Evolutionary conservation across 2,113 vertebrate species (phyloP).

Genomic region (Abramis brama): DNA sequence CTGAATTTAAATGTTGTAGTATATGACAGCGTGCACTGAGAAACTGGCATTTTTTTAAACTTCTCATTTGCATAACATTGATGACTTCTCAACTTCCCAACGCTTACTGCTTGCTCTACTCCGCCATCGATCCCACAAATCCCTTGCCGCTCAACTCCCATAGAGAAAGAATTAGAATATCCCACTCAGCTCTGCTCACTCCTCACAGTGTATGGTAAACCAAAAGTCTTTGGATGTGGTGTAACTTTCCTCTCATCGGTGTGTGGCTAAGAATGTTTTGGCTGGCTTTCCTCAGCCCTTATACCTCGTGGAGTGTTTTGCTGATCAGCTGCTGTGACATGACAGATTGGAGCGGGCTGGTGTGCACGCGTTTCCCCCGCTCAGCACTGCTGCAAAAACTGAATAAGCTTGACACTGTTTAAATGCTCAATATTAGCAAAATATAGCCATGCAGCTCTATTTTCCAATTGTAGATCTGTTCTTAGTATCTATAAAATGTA

Average conservation of each 20-base stretch:
- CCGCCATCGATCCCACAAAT: not conserved
- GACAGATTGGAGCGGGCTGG: slow-evolving; percentile 9
- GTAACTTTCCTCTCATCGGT: not conserved
- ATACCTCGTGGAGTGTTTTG: not conserved
- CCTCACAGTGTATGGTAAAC: not conserved
- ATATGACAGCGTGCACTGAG: not conserved
- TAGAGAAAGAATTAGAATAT: not conserved
- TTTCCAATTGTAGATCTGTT: not conserved
- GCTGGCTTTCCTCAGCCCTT: not conserved
- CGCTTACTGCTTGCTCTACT: not conserved
- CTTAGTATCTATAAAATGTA: not conserved
- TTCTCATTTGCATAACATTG: not conserved
- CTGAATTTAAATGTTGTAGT: not conserved
- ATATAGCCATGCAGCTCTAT: not conserved
- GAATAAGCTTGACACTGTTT: not conserved
- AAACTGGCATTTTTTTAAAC: not conserved
- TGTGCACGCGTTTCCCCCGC: not conserved
- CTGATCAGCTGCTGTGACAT: slow-evolving; percentile 13
- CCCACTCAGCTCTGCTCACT: not conserved
- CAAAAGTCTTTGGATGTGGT: not conserved
- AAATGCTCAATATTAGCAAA: not conserved
- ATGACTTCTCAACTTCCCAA: not conserved
- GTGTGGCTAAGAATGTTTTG: not conserved
- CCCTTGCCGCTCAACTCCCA: not conserved
- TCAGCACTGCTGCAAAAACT: not conserved